These are phyloP conservation scores for Calephelis virginiensis DNA, from an alignment of 1,140 invertebrate genomes.

Conservation along the genomic window DNA sequence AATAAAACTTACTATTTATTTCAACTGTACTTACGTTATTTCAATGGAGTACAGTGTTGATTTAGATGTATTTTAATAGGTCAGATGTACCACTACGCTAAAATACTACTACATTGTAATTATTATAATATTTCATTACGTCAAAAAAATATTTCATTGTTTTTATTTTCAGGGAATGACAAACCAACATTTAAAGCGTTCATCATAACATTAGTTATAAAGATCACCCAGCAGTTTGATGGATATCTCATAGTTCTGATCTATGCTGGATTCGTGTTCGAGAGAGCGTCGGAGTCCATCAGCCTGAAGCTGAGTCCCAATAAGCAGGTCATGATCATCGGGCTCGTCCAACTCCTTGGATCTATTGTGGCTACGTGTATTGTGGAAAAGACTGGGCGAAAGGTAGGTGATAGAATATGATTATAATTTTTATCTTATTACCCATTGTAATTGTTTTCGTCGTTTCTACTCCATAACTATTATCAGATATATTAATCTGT, in stretches of 20 bases:
- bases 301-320: slow-evolving; percentile 65
- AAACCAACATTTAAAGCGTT: slow-evolving; percentile 64
- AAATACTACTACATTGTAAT: too few relatives aligned
- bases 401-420: slow-evolving; percentile 40
- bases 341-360: slow-evolving; percentile 71
- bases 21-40: too few relatives aligned
- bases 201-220: slow-evolving; percentile 65
- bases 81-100: too few relatives aligned
- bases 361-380: slow-evolving; percentile 70
- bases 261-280: slow-evolving; percentile 72
- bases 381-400: slow-evolving; percentile 76
- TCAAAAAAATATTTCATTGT: not conserved
- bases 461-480: too few relatives aligned
- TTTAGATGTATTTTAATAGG: too few relatives aligned
- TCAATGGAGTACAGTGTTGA: too few relatives aligned
- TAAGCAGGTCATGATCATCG: slow-evolving; percentile 76
- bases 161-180: slow-evolving; percentile 55
- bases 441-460: too few relatives aligned
- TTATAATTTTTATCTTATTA: too few relatives aligned
- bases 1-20: too few relatives aligned
- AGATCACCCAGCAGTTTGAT: slow-evolving; percentile 74
- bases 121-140: too few relatives aligned
- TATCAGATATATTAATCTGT: too few relatives aligned
- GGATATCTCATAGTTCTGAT: slow-evolving; percentile 79
- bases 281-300: slow-evolving; percentile 54